Conservation (phyloP, 1,140 invertebrate genomes). For the Ladona fulva region DNA sequence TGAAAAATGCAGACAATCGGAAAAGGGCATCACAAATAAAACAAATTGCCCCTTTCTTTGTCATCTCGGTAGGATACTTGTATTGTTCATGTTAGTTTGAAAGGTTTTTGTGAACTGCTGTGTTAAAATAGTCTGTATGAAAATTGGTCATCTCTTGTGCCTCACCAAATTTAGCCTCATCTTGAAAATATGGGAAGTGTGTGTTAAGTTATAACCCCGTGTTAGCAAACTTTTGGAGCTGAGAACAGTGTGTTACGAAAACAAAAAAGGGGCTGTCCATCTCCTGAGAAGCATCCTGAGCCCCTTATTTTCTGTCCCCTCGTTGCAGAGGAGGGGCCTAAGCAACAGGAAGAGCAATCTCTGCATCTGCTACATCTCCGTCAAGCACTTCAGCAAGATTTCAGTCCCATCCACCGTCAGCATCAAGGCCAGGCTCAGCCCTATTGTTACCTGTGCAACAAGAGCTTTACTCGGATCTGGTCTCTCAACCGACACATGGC, state of each 20-base stretch:
- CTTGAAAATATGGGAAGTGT: slow-evolving; percentile 1
- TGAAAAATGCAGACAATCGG: too few species aligned
- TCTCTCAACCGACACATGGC: slow-evolving; percentile 12
- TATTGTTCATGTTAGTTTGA: not conserved
- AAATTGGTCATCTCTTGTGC: not conserved
- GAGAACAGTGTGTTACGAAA: not conserved
- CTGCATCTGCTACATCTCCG: slow-evolving; percentile 42
- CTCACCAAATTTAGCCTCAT: slow-evolving; percentile 11
- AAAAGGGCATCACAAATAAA: not conserved
- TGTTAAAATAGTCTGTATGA: not conserved
- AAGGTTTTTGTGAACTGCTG: not conserved
- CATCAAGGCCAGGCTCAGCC: not conserved
- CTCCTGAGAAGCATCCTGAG: slow-evolving; percentile 10
- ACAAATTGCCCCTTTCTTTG: not conserved
- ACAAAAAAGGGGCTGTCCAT: not conserved
- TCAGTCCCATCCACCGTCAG: not conserved
- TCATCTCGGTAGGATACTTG: not conserved
- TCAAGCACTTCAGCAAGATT: not conserved
- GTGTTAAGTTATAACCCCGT: not conserved
- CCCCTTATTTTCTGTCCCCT: slow-evolving; percentile 7
- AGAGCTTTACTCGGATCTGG: slow-evolving; percentile 9
- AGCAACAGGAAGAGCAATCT: slow-evolving; percentile 30
- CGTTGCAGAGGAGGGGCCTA: not conserved
- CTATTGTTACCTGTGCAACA: slow-evolving; percentile 13
- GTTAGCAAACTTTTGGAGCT: not conserved